Conservation (phyloP, 2,113 vertebrate species). For the Bos javanicus region DNA sequence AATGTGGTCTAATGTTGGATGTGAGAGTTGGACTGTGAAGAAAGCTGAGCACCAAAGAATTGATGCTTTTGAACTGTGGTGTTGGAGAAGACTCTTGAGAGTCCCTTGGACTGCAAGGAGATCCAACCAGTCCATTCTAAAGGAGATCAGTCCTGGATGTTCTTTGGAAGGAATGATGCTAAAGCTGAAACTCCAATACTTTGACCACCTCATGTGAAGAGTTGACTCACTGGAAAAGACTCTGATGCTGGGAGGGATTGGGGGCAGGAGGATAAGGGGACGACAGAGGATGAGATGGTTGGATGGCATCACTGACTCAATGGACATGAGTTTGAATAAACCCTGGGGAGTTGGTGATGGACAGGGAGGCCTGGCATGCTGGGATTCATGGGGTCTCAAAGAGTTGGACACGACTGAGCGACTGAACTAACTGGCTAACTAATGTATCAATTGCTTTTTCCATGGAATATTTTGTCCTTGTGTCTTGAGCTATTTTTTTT, state of each 20-base stretch:
- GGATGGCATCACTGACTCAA: accelerated
- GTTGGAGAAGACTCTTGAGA: background rate
- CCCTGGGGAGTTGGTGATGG: too few species aligned
- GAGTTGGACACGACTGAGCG: accelerated
- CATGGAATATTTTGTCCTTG: background rate
- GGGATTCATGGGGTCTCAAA: background rate
- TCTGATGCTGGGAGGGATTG: background rate
- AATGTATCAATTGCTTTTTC: background rate
- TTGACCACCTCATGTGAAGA: accelerated
- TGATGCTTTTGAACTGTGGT: background rate
- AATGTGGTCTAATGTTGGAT: background rate
- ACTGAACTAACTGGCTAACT: background rate
- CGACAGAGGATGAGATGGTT: background rate
- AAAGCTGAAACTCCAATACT: background rate
- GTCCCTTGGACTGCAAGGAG: background rate
- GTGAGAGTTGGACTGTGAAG: background rate
- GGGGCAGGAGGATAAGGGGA: background rate
- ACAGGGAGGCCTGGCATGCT: background rate
- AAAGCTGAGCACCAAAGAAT: accelerated
- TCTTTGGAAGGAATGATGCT: background rate
- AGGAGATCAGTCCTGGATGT: background rate
- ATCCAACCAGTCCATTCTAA: background rate
- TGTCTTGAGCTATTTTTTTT: background rate
- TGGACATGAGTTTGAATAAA: background rate
- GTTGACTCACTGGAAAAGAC: background rate